Evolutionary conservation across 30 jellyfish, hydroid and myxozoan species (phyloP), one percentile per base, ranked within the genome.

Genomic region (Cassiopea xamachana): DNA sequence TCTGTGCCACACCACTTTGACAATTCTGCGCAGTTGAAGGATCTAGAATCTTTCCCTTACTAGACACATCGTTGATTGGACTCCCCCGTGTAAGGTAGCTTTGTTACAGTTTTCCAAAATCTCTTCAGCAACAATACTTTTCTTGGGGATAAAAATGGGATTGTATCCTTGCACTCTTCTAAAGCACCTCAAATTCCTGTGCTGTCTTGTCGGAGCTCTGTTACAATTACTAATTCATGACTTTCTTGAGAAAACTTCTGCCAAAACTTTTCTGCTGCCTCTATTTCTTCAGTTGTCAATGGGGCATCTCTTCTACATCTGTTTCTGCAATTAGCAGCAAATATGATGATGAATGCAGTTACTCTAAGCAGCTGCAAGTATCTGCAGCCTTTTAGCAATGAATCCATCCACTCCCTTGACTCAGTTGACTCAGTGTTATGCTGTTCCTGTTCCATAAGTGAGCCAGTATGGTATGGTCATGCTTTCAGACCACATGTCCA

Each of bases 401-500:
- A 61, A 39, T 58, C 80, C 87, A 44, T 79, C 49, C 43, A 85
- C 80, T 82, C 87, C 91, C n/a, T 73, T 79, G 48, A 73, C 93
- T 79, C 98, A 48, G 89, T 92, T 87, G 64, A 55, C 64, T 73
- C 93, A 13, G 73, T 86, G 94, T 59, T 75, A 86, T 79, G 70
- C 78, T 48, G 82, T 10, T 78, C 90, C 84, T 19, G 91, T 69
- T 60, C 97, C 93, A 15, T 78, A 55, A 77, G 60, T 75, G 64
- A 92, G 62, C 98, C 95, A 77, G 90, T 77, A 60, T 16, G 86
- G 80, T 7, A 86, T 89, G 1, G 91, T 68, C 60, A 90, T 74
- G 88, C 97, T 83, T 75, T 87, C 98, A 6, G 86, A 81, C 95
- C 98, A 92, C 62, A 70, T 48, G 67, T 70, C 46, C 13, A 77